Conservation (phyloP, 1,140 invertebrate species). For the Drosophila tsacasi region DNA sequence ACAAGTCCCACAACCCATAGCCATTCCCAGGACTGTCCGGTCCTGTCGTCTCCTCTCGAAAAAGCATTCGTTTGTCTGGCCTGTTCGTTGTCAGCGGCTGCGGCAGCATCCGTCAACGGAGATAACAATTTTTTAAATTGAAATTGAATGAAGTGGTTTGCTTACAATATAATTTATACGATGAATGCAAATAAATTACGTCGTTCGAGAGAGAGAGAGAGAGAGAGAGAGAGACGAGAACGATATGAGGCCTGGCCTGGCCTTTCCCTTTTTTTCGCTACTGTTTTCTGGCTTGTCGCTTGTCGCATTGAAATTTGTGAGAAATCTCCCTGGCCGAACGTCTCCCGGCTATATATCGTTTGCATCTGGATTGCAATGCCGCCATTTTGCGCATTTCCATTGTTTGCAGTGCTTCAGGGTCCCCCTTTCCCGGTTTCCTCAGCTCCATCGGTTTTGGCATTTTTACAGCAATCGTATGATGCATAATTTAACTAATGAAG, state of each 20-base stretch:
- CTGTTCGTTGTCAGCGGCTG: constrained; percentile 77
- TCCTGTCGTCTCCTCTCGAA: constrained; percentile 58
- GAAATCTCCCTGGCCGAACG: constrained; percentile 64
- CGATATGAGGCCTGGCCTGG: constrained; percentile 30
- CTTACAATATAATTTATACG: constrained; percentile 85
- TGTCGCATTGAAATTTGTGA: constrained; percentile 79
- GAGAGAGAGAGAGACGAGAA: constrained; percentile 18
- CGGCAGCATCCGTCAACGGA: constrained; percentile 81
- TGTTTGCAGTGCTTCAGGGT: constrained; percentile 16
- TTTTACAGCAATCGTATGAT: constrained; percentile 73
- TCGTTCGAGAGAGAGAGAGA: constrained; percentile 32
- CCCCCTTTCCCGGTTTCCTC: constrained; percentile 22
- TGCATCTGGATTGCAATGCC: constrained; percentile 75
- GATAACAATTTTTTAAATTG: constrained; percentile 84
- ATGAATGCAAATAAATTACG: constrained; percentile 85
- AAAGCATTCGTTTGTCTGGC: constrained; percentile 71
- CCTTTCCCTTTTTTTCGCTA: constrained; percentile 68
- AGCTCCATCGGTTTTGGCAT: constrained; percentile 55
- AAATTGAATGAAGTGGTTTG: constrained; percentile 85
- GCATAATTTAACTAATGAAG: constrained; percentile 81
- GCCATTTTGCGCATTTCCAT: constrained; percentile 71
- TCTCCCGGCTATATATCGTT: constrained; percentile 67
- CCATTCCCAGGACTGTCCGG: constrained; percentile 49
- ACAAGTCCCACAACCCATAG: not conserved
- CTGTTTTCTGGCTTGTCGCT: constrained; percentile 39